Evolutionary conservation across 1,140 invertebrate species (phyloP).

Genomic region (Cataglyphis hispanica): DNA sequence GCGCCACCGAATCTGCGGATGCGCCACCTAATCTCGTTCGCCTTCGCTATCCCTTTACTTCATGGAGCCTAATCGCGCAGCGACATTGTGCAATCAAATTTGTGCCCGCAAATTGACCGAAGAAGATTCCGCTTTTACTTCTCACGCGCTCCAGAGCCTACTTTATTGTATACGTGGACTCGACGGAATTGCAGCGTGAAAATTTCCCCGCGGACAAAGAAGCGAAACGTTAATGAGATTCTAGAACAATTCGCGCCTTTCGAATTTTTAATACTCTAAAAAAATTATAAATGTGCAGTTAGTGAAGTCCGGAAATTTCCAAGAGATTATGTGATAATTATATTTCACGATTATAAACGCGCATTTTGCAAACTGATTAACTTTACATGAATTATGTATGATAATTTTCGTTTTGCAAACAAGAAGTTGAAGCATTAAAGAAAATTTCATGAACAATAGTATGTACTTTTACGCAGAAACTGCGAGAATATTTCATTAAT

Average conservation of each 20-base stretch:
- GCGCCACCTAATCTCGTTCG: constrained; percentile 34
- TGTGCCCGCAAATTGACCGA: constrained; percentile 32
- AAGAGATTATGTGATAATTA: no score
- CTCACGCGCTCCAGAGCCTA: constrained; percentile 34
- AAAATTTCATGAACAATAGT: background rate
- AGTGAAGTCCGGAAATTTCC: background rate
- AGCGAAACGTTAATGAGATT: constrained; percentile 30
- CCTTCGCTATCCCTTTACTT: background rate
- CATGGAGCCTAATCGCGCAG: constrained; percentile 15
- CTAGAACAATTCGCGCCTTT: background rate
- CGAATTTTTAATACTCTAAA: constrained; percentile 3
- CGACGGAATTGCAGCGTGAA: background rate
- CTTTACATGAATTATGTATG: background rate
- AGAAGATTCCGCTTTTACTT: constrained; percentile 42
- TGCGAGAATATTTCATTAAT: constrained; percentile 13
- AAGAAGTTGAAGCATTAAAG: background rate
- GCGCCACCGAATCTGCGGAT: constrained; percentile 38
- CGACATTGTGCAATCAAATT: constrained; percentile 23
- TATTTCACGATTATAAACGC: background rate
- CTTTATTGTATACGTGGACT: constrained; percentile 1
- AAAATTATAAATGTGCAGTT: background rate
- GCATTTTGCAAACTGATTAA: background rate
- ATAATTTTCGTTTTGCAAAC: background rate
- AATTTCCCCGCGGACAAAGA: background rate
- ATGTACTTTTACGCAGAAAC: background rate